These are phyloP conservation scores for Pararge aegeria DNA, from an alignment of 1,140 invertebrate species.

Conservation along the genomic window DNA sequence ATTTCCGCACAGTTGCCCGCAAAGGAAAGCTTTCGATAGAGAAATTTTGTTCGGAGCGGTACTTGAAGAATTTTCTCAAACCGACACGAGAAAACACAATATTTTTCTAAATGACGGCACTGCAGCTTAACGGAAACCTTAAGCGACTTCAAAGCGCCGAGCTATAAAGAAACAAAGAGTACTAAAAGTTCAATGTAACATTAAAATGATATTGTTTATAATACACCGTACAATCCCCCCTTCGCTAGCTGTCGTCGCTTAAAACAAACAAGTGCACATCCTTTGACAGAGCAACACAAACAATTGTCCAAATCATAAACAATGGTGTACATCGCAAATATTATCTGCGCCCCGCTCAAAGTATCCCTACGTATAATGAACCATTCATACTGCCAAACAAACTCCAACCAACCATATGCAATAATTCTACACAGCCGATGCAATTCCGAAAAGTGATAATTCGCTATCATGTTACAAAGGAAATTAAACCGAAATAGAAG, in stretches of 20 bases:
- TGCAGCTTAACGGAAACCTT: constrained; percentile 5
- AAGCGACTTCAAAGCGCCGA: constrained; percentile 7
- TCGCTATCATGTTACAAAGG: constrained; percentile 60
- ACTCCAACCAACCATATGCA: constrained; percentile 78
- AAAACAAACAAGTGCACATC: constrained; percentile 76
- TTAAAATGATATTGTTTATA: constrained; percentile 49
- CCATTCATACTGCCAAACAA: constrained; percentile 78
- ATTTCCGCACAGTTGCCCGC: constrained; percentile 59
- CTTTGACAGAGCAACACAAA: constrained; percentile 76
- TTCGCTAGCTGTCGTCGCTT: constrained; percentile 40
- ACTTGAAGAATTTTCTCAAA: constrained; percentile 47
- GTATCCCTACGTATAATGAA: constrained; percentile 75
- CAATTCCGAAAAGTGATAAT: constrained; percentile 46
- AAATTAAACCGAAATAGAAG: constrained; percentile 66
- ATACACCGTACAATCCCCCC: constrained; percentile 37
- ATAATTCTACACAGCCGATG: constrained; percentile 63
- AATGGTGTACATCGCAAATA: constrained; percentile 77
- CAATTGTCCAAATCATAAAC: constrained; percentile 79
- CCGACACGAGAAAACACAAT: constrained; percentile 30
- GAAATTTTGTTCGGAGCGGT: constrained; percentile 55
- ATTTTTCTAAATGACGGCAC: constrained; percentile 26
- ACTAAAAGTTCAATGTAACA: constrained; percentile 24
- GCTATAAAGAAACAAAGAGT: constrained; percentile 15
- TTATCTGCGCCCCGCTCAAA: constrained; percentile 64
- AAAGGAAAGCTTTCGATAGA: constrained; percentile 65